Evolutionary conservation across 2,113 vertebrate species (phyloP), one percentile per base, ranked within the genome.

Genomic region (Apeltes quadracus): DNA sequence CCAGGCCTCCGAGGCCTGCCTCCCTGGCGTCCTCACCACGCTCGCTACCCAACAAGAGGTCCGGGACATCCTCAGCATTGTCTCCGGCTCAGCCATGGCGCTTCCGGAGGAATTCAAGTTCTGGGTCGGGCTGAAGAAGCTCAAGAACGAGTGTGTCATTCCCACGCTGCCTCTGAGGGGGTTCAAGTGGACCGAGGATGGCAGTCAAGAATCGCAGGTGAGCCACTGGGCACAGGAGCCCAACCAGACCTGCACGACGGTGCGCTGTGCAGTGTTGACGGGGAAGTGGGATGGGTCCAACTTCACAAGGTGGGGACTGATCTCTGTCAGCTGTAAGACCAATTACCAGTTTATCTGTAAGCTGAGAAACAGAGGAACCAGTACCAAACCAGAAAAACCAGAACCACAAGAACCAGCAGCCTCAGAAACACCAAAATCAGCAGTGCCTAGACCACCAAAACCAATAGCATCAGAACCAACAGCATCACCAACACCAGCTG

Each of bases 41-140:
- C 68, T 94, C 16, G 44, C 67, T 16, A 81, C 70, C 0, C 0
- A 73, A 3, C 53, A 63, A 55, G 93, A 95, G 46, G 58, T 75
- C 11, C 1, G 3, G 0, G 16, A 76, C 2, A 64, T 94, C 53
- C 55, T 88, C 0, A 4, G 56, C 7, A n/a, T 80, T 10, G 10
- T 93, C 44, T 27, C 58, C 1, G 0, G 9, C 6, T 16, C 8
- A 1, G 2, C 0, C 6, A 0, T 1, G 1, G 4, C 18, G 5
- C 10, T 9, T 1, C 51, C 22, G 1, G 41, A 6, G 0, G 1
- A 70, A 0, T 29, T 74, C 25, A 41, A 23, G 0, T 88, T 92
- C 62, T 94, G 93, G 93, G 81, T 95, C 9, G 94, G 94, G 5
- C 83, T 95, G 32, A 85, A 32, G 65, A 93, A 67, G 68, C 0